Percentiles rank a stretch among this genome's conserved stretches.
Conservation (phyloP, 2,888 invertebrate species). For the Heteromyza rotundicornis region DNA sequence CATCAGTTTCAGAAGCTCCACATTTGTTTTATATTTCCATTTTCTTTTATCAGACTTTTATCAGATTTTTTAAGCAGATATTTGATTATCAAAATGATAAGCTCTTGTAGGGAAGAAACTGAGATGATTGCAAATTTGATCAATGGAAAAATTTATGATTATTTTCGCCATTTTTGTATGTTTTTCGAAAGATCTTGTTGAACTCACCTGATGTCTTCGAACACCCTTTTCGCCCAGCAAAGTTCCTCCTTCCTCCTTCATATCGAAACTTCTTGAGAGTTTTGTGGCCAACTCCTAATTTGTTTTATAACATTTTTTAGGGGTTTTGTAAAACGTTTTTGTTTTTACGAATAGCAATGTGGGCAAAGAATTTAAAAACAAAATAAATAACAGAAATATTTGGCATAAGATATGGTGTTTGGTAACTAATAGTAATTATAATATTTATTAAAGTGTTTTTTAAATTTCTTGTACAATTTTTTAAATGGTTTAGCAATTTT, state of each 20-base stretch:
- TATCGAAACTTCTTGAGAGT: conserved; percentile 84
- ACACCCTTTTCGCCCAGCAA: conserved; percentile 73
- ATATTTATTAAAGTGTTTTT: neutral
- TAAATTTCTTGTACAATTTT: neutral
- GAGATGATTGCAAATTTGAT: too few relatives aligned
- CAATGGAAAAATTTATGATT: conserved; percentile 10
- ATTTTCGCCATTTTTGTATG: conserved; percentile 15
- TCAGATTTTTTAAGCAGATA: too few relatives aligned
- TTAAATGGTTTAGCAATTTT: conserved; percentile 1
- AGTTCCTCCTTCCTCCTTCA: conserved; percentile 82
- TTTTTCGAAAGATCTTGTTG: conserved; percentile 25
- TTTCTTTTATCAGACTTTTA: too few relatives aligned
- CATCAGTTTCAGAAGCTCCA: too few relatives aligned
- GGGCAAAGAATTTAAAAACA: conserved; percentile 42
- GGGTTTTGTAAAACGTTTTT: conserved; percentile 28
- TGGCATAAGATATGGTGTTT: conserved; percentile 49
- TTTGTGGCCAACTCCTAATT: conserved; percentile 84
- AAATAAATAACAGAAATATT: conserved; percentile 43
- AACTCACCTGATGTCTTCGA: conserved; percentile 69
- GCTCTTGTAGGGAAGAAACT: too few relatives aligned
- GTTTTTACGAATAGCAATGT: conserved; percentile 8
- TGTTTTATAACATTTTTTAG: conserved; percentile 45
- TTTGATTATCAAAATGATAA: too few relatives aligned
- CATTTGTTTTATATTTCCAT: too few relatives aligned
- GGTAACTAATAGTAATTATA: conserved; percentile 18